phyloP scores from a whole-genome alignment of 2,888 invertebrate genomes.

The Mythimna lalbum region DNA sequence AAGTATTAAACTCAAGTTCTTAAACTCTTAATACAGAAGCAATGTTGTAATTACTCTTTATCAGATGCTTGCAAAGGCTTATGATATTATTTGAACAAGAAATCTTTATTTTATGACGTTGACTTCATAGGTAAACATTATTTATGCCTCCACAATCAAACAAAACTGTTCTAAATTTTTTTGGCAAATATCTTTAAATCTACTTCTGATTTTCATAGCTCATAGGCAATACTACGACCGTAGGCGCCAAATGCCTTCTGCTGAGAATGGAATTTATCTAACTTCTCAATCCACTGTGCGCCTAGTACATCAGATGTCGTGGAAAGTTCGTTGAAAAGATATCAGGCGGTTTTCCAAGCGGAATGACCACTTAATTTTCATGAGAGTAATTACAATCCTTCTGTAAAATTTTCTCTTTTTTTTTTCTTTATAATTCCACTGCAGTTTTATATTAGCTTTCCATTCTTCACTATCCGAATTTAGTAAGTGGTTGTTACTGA shows the following conservation, averaged over 20 bases:
- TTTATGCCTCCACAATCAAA: not conserved
- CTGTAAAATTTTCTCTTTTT: not conserved
- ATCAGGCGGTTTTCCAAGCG: constrained; percentile 67
- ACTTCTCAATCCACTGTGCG: constrained; percentile 48
- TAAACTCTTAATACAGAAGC: constrained; percentile 4
- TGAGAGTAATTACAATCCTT: not conserved
- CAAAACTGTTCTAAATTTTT: constrained; percentile 4
- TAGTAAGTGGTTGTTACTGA: not conserved
- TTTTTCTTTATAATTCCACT: not conserved
- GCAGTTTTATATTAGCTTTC: not conserved
- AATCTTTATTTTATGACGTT: constrained; percentile 17
- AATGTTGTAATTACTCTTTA: constrained; percentile 17
- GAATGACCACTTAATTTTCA: constrained; percentile 21
- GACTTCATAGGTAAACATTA: constrained; percentile 10
- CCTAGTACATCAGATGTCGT: constrained; percentile 81
- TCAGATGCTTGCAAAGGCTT: constrained; percentile 18
- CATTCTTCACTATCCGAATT: not conserved
- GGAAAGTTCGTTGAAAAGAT: constrained; percentile 78
- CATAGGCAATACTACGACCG: not conserved
- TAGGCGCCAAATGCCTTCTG: not conserved
- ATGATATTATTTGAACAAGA: not conserved
- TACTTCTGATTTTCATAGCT: constrained; percentile 31
- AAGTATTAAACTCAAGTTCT: not conserved
- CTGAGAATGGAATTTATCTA: constrained; percentile 47
- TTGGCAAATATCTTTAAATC: not conserved